Base-by-base conservation (phyloP, 2,113 vertebrate genomes). In the Picathartes gymnocephalus region DNA sequence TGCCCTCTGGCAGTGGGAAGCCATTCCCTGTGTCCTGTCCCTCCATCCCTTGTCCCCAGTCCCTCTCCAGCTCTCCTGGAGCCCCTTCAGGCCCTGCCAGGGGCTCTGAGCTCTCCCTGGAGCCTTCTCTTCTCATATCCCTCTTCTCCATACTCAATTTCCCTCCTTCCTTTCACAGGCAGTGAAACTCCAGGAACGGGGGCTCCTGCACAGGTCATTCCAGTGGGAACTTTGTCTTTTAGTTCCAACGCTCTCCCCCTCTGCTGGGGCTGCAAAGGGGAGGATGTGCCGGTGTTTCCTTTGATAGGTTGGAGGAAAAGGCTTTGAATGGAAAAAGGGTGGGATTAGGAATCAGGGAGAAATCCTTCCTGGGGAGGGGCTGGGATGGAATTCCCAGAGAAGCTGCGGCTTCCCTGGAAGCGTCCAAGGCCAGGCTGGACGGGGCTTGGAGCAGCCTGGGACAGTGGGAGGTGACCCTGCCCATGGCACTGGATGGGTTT, bases 401-500 rank as follows among this genome's bases (percentile, higher is more conserved):
- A 69, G 72, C 83, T 86, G 83, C 4, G 72, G 72, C 45, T 77
- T 50, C 72, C 72, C 45, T 77, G 72, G 53, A 4, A 86, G 62
- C 53, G 72, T 1, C 72, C 71, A 22, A 60, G 45, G 53, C 45
- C 33, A 15, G 83, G 60, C 9, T 65, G 69, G 69, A n/a, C 5
- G 44, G 39, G 30, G 20, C 39, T 54, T 4, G 73, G 56, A 70
- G 48, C 57, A 45, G 4, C 50, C 50, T 85, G 62, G 53, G 22
- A 13, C n/a, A 18, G 22, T 37, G 72, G 45, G 2, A 69, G 62
- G 21, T 15, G 37, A 37, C 83, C 61, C 51, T 86, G 35, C 15
- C 58, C 39, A 39, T 51, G 62, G 17, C 4, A 31, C 5, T 4
- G 37, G 20, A 0, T 58, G 71, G 0, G 0, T 44, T 30, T 58